Percentiles rank a stretch among this genome's conserved stretches.
These are phyloP conservation scores for Grantiella picta DNA, from an alignment of 2,113 vertebrate genomes.

Conservation along the genomic window DNA sequence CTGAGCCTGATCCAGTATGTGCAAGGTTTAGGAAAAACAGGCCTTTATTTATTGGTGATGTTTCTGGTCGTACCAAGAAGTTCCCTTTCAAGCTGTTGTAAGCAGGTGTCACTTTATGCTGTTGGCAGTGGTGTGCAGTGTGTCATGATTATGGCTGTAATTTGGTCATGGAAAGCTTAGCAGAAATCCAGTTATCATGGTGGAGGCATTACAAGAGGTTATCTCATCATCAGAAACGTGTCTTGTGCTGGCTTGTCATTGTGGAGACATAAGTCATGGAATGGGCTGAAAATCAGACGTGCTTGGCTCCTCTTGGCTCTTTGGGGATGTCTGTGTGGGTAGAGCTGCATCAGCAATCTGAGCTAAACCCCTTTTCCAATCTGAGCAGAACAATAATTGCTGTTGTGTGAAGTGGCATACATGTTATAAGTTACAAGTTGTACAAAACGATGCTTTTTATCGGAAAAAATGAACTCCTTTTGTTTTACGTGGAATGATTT, in stretches of 20 bases:
- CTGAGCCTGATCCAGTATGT: not conserved
- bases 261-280: not conserved
- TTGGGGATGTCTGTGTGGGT: not conserved
- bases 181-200: conserved; percentile 60
- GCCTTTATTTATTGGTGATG: not conserved
- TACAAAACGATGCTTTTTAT: not conserved
- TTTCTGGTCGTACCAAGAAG: not conserved
- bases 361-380: not conserved
- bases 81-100: conserved; percentile 23
- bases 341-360: not conserved
- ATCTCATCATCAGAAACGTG: conserved; percentile 27
- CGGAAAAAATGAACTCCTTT: not conserved
- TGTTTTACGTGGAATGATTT: not conserved
- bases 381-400: not conserved
- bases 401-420: not conserved
- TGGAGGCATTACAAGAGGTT: conserved; percentile 44
- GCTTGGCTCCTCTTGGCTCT: not conserved
- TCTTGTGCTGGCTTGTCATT: not conserved
- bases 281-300: not conserved
- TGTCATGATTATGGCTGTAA: conserved; percentile 35
- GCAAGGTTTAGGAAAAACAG: not conserved
- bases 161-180: conserved; percentile 58
- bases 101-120: conserved; percentile 43
- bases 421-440: not conserved
- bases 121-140: conserved; percentile 16